Evolutionary conservation across 2,888 invertebrate genomes (phyloP).

Genomic region (Carterocephalus palaemon): DNA sequence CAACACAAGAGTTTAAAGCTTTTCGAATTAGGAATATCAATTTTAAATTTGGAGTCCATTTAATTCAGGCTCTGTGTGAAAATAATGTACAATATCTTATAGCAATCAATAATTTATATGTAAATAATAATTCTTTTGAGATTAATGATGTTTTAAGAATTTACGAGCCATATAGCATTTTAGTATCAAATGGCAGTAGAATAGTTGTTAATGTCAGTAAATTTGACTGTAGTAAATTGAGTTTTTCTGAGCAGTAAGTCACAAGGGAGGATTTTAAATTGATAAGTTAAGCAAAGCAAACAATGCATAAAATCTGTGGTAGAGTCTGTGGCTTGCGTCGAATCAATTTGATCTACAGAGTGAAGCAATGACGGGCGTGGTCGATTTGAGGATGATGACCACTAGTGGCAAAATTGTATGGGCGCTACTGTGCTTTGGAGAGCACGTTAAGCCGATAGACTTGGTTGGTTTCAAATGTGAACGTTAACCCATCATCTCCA

Average conservation of each 20-base stretch:
- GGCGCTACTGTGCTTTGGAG: too few species aligned
- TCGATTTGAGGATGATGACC: too few species aligned
- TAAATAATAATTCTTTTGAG: slow-evolving; percentile 40
- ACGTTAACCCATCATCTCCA: too few species aligned
- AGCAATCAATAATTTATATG: slow-evolving; percentile 50
- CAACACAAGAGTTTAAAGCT: slow-evolving; percentile 48
- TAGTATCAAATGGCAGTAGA: slow-evolving; percentile 42
- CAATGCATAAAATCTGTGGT: too few species aligned
- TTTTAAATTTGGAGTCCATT: slow-evolving; percentile 55
- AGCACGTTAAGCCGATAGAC: too few species aligned
- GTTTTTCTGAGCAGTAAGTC: slow-evolving; percentile 12
- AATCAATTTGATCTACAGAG: too few species aligned
- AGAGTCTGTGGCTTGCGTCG: too few species aligned
- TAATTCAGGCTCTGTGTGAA: slow-evolving; percentile 46
- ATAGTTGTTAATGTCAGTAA: slow-evolving; percentile 62
- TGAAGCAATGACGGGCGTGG: too few species aligned
- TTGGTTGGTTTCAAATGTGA: too few species aligned
- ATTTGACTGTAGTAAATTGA: slow-evolving; percentile 49
- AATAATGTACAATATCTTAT: slow-evolving; percentile 45
- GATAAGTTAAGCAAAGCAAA: too few species aligned
- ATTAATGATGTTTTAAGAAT: slow-evolving; percentile 49
- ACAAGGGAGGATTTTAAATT: too few species aligned
- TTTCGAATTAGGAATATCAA: slow-evolving; percentile 50
- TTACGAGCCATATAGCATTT: slow-evolving; percentile 53
- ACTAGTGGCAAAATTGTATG: too few species aligned